Evolutionary conservation across 2,797 vertebrate species (phyloP), one percentile per base, ranked within the genome.

Genomic region (Coregonus suidteri): DNA sequence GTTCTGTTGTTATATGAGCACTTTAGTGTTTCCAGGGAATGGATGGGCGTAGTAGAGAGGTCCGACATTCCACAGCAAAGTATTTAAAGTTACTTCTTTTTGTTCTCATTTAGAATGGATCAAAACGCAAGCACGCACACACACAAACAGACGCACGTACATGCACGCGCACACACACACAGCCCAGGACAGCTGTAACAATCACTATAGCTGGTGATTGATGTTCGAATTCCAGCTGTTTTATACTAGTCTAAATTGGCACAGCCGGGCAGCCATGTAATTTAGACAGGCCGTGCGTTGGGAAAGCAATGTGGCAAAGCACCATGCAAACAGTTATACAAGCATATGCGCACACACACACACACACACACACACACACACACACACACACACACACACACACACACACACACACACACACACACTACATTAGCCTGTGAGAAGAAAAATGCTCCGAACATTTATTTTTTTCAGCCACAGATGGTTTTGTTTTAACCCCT

Each of bases 181-280:
- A 35, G 3, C 34, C 34, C 34, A 3, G 62, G 25, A 62, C 84
- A 77, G 79, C 85, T 82, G 77, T 84, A 87, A 87, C 86, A 88
- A 86, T 86, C 78, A 78, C 83, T 78, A 69, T 37, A 84, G 85
- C 47, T 25, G 59, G 75, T 64, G 79, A 73, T 65, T 82, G 80
- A 82, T 81, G 85, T 75, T 85, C 59, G 51, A 71, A 76, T 30
- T 88, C 79, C 89, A 91, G 90, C 90, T 93, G 91, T 91, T 91
- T 89, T 82, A 88, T 85, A 56, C 78, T 34, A 1, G 80, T 85
- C 88, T 90, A 90, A 90, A 91, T 88, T 83, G 80, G 85, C 80
- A 76, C 41, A 9, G 41, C 9, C 7, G 41, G 41, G 41, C 41
- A 47, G 88, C 82, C 79, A 18, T 91, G 85, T 88, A 88, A 91